These are phyloP conservation scores for Heteromormyrus szaboi DNA, from an alignment of 2,797 vertebrate genomes.

Conservation along the genomic window DNA sequence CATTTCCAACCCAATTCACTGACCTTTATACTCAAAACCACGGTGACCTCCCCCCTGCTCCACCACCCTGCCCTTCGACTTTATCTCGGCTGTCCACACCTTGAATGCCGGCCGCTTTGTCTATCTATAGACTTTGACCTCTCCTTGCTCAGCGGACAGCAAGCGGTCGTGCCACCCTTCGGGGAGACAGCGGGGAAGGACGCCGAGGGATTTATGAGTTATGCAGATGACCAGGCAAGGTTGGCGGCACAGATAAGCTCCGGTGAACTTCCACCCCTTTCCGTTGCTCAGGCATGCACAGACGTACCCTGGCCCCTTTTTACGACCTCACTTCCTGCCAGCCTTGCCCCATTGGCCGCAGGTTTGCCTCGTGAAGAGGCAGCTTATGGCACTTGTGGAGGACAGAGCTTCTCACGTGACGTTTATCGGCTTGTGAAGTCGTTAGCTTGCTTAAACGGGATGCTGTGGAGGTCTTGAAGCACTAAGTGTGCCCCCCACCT, in stretches of 20 bases:
- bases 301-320: background rate
- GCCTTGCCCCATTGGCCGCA: background rate
- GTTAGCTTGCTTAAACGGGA: background rate
- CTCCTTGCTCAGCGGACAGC: constrained; percentile 47
- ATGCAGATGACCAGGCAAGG: constrained; percentile 27
- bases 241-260: background rate
- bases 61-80: constrained; percentile 35
- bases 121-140: constrained; percentile 63
- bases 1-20: constrained; percentile 37
- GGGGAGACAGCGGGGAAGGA: constrained; percentile 14
- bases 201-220: constrained; percentile 27
- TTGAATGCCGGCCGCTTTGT: constrained; percentile 51
- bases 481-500: background rate
- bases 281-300: background rate
- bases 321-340: background rate
- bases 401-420: background rate
- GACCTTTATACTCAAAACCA: constrained; percentile 52
- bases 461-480: background rate
- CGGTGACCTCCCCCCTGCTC: constrained; percentile 27
- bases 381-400: background rate
- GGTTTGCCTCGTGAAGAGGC: background rate
- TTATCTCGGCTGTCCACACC: constrained; percentile 59
- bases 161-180: constrained; percentile 28
- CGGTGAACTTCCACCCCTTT: constrained; percentile 10
- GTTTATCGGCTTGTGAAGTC: background rate